These are phyloP conservation scores for Synodontis membranacea DNA, from an alignment of 2,113 vertebrate species.

Conservation along the genomic window DNA sequence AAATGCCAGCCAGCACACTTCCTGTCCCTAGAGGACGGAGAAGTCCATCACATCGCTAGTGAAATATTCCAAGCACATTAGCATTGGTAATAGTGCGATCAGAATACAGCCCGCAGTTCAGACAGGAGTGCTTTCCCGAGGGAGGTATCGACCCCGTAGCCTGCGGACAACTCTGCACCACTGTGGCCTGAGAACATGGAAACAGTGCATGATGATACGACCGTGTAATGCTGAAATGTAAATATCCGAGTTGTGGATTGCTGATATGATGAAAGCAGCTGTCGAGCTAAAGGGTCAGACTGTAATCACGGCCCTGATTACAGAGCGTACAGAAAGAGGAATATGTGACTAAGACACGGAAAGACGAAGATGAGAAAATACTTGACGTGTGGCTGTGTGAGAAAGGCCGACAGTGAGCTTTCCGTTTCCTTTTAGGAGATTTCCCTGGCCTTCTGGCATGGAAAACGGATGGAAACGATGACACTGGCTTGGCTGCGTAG, in stretches of 20 bases:
- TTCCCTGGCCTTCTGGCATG: conserved; percentile 58
- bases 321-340: not conserved
- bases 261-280: conserved; percentile 26
- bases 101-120: conserved; percentile 66
- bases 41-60: conserved; percentile 58
- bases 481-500: conserved; percentile 56
- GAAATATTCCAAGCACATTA: conserved; percentile 67
- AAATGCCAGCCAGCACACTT: conserved; percentile 58
- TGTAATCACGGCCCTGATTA: conserved; percentile 23
- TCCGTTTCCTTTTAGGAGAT: conserved; percentile 54
- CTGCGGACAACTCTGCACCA: not conserved
- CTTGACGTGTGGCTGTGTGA: not conserved
- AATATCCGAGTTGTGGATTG: conserved; percentile 10
- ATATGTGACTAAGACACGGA: not conserved
- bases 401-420: not conserved
- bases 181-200: conserved; percentile 20
- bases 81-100: conserved; percentile 67
- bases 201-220: not conserved
- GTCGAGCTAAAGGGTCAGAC: conserved; percentile 1
- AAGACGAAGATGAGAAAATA: not conserved
- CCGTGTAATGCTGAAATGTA: conserved; percentile 29
- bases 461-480: conserved; percentile 63
- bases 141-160: conserved; percentile 22
- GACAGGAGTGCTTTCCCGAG: conserved; percentile 50
- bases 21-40: conserved; percentile 48